Evolutionary conservation across 2,797 vertebrate species (phyloP).

Genomic region (Tangara arthus): DNA sequence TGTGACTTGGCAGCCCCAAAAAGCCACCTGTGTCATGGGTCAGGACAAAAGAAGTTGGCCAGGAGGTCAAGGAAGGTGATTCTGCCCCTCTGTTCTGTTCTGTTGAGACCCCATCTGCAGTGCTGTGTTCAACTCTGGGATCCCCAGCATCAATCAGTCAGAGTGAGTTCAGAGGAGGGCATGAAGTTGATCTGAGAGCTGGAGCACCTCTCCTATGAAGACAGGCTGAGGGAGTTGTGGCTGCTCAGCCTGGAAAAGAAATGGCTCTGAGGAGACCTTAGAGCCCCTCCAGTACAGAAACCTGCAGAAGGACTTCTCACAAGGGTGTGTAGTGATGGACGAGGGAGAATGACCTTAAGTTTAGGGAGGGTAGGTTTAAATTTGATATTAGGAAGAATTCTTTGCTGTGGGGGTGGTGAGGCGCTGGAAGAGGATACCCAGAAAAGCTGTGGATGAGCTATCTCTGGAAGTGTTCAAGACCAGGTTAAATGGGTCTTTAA

Average conservation of each 20-base stretch:
- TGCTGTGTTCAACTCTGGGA: not conserved
- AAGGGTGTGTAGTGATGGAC: not conserved
- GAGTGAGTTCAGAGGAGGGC: not conserved
- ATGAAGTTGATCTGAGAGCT: not conserved
- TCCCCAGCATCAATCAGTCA: too few species aligned
- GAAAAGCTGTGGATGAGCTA: not conserved
- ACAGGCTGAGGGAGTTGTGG: not conserved
- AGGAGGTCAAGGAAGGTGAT: not conserved
- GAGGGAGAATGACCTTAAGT: not conserved
- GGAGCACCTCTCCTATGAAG: not conserved
- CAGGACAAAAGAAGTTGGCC: not conserved
- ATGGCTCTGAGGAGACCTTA: not conserved
- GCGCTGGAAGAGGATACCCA: not conserved
- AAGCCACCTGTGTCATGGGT: not conserved
- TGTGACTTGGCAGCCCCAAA: not conserved
- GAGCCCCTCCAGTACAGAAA: not conserved
- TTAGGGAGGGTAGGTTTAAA: not conserved
- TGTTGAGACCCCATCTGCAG: not conserved
- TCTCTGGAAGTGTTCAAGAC: not conserved
- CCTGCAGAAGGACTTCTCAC: not conserved
- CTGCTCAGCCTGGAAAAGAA: not conserved
- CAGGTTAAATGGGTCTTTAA: not conserved
- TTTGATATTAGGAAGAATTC: not conserved
- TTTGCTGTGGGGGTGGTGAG: not conserved
- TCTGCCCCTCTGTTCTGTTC: not conserved